Percentiles rank a stretch among this genome's conserved stretches.
Conservation (phyloP, 2,113 vertebrate genomes). For the Agapornis roseicollis region DNA sequence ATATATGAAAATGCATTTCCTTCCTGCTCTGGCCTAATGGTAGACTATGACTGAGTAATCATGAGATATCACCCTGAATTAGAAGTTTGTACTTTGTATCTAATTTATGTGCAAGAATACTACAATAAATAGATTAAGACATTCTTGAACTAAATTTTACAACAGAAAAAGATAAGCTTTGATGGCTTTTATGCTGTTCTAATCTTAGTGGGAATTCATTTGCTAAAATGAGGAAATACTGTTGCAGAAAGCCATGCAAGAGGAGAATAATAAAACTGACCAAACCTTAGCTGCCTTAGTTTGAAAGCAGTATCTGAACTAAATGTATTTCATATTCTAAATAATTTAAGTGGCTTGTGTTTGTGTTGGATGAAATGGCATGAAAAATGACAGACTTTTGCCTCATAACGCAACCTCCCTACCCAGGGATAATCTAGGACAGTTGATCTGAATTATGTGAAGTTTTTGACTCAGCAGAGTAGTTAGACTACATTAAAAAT, state of each 20-base stretch:
- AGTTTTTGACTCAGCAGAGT: neutral
- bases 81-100: neutral
- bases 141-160: neutral
- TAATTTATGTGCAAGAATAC: neutral
- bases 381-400: neutral
- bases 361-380: neutral
- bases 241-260: neutral
- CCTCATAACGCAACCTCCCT: neutral
- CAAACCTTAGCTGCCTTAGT: neutral
- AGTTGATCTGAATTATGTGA: neutral
- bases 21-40: neutral
- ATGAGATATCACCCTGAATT: neutral
- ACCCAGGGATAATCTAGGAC: accelerated
- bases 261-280: neutral
- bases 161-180: neutral
- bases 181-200: neutral
- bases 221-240: neutral
- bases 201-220: neutral
- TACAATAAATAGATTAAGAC: neutral
- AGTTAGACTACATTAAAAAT: neutral
- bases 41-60: neutral
- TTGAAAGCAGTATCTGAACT: neutral
- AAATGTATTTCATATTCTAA: neutral
- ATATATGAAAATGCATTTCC: neutral
- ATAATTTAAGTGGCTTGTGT: neutral